Percentiles rank a stretch among this genome's conserved stretches.
phyloP scores from a whole-genome alignment of 1,140 invertebrate genomes.

The Anoplophora glabripennis region DNA sequence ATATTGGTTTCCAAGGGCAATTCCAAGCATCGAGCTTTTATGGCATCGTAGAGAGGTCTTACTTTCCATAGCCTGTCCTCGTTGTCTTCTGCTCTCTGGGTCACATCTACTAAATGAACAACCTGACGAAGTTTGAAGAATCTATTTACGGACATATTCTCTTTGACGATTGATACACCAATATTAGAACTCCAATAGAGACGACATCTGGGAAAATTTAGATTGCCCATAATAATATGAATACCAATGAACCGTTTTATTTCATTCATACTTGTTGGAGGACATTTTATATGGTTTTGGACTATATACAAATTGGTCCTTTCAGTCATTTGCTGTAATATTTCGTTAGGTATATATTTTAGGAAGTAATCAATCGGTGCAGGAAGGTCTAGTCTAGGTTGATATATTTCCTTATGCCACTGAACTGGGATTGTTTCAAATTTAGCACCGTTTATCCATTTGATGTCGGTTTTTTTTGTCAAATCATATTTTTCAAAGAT shows the following conservation, averaged over 20 bases:
- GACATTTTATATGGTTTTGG: slow-evolving; percentile 15
- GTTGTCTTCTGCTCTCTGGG: slow-evolving; percentile 5
- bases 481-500: too few species aligned
- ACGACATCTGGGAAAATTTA: slow-evolving; percentile 11
- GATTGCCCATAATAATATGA: too few species aligned
- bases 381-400: not conserved
- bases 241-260: slow-evolving; percentile 24
- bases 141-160: slow-evolving; percentile 17
- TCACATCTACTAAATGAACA: slow-evolving; percentile 17
- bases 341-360: slow-evolving; percentile 17
- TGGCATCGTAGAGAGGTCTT: slow-evolving; percentile 5
- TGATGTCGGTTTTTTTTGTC: too few species aligned
- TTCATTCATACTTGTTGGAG: slow-evolving; percentile 17
- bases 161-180: slow-evolving; percentile 7
- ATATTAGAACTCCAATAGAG: slow-evolving; percentile 22
- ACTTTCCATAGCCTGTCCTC: slow-evolving; percentile 20
- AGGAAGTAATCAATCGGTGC: slow-evolving; percentile 7
- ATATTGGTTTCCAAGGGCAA: slow-evolving; percentile 15
- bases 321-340: slow-evolving; percentile 18
- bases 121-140: slow-evolving; percentile 16
- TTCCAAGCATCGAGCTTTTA: slow-evolving; percentile 4
- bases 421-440: too few species aligned
- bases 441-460: too few species aligned
- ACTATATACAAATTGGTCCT: slow-evolving; percentile 23
- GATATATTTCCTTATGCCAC: too few species aligned